Conservation (phyloP, 2,113 vertebrate species). For the Eulacestoma nigropectus region DNA sequence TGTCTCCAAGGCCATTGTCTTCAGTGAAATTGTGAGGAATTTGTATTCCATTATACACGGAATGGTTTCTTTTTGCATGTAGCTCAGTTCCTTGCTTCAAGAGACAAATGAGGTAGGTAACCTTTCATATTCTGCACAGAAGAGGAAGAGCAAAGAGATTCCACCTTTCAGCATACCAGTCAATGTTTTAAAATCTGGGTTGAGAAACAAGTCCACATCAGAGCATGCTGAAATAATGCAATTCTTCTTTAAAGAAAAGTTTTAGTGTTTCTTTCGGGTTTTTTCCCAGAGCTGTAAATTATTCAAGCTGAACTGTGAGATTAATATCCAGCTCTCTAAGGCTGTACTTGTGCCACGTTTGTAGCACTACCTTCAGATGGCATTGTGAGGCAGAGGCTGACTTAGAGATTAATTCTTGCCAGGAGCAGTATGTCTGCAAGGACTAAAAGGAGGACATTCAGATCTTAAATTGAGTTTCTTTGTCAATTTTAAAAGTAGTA, state of each 20-base stretch:
- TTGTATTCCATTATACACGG: not conserved
- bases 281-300: not conserved
- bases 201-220: not conserved
- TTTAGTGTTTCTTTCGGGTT: not conserved
- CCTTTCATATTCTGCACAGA: not conserved
- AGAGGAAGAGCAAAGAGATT: not conserved
- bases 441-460: not conserved
- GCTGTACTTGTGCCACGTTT: not conserved
- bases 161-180: not conserved
- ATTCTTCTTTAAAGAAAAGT: not conserved
- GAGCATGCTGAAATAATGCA: not conserved
- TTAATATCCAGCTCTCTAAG: not conserved
- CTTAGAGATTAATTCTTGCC: not conserved
- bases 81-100: not conserved
- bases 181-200: not conserved
- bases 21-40: not conserved
- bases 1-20: not conserved
- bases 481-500: not conserved
- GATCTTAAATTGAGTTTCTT: not conserved
- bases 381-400: not conserved
- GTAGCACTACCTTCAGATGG: not conserved
- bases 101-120: not conserved
- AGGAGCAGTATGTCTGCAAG: not conserved
- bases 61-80: not conserved
- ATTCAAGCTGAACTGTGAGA: not conserved